Conservation (phyloP, 2,113 vertebrate species). For the Ovis canadensis region DNA sequence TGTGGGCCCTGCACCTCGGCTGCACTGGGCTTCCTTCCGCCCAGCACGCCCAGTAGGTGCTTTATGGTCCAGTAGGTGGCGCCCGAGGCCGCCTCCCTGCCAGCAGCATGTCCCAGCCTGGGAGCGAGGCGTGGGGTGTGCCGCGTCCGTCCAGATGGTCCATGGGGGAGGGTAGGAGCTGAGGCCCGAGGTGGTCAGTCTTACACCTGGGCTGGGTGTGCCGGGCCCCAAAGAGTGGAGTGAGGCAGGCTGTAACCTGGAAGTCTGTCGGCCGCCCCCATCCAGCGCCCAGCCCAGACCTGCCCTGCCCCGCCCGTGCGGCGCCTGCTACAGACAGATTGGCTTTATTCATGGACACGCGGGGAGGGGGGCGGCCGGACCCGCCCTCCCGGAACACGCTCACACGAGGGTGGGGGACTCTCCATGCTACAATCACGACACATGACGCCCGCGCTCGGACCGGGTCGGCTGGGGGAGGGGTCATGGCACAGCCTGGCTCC, state of each 20-base stretch:
- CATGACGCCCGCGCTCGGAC: constrained; percentile 69
- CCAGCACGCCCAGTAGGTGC: not conserved
- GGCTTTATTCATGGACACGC: constrained; percentile 83
- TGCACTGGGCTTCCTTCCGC: not conserved
- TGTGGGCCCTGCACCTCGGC: rapidly evolving
- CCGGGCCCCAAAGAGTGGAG: not conserved
- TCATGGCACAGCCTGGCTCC: constrained; percentile 67
- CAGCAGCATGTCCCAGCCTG: not conserved
- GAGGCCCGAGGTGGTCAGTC: not conserved
- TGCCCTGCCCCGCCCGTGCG: not conserved
- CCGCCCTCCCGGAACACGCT: constrained; percentile 79
- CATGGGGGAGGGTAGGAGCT: not conserved
- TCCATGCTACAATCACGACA: constrained; percentile 85
- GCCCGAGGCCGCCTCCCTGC: not conserved
- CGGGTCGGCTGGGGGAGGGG: constrained; percentile 51
- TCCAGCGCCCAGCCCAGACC: not conserved
- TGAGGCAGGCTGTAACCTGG: not conserved
- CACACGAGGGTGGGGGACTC: constrained; percentile 73
- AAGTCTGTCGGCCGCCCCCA: not conserved
- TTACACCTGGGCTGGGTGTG: not conserved
- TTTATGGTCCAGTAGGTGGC: constrained; percentile 43
- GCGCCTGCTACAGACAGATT: constrained; percentile 80
- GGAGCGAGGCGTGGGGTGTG: not conserved
- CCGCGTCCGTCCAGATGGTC: not conserved
- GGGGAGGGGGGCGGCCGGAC: constrained; percentile 75